A percentile compares a stretch with the other conserved stretches of the same genome.
phyloP scores from a whole-genome alignment of 2,888 invertebrate species.

The Lepas anatifera region DNA sequence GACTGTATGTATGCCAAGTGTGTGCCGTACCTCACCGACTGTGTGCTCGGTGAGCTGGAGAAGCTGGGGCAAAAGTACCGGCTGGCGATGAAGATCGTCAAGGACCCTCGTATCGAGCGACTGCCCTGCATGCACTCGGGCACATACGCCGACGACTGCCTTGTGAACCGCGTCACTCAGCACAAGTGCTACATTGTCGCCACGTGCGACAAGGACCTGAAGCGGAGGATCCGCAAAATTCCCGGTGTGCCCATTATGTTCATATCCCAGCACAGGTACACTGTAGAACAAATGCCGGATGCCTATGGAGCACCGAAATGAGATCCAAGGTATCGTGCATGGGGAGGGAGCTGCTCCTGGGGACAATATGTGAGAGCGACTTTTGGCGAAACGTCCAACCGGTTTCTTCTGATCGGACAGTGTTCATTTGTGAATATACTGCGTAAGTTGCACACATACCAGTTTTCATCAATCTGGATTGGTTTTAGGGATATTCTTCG shows the following conservation, averaged over 20 bases:
- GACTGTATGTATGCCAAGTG: constrained; percentile 95
- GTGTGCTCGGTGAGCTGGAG: constrained; percentile 93
- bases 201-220: constrained; percentile 95
- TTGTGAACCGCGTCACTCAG: constrained; percentile 85
- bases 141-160: constrained; percentile 97
- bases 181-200: constrained; percentile 99
- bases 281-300: constrained; percentile 98
- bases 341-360: too few species aligned
- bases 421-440: too few species aligned
- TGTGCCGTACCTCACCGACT: constrained; percentile 95
- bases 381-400: too few species aligned
- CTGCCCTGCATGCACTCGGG: constrained; percentile 91
- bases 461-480: too few species aligned
- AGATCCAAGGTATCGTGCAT: too few species aligned
- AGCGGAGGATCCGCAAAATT: constrained; percentile 87
- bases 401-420: too few species aligned
- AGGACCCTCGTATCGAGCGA: constrained; percentile 86
- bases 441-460: too few species aligned
- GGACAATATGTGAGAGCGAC: too few species aligned
- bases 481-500: too few species aligned
- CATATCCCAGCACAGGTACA: constrained; percentile 70
- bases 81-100: constrained; percentile 84
- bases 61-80: constrained; percentile 91
- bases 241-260: constrained; percentile 99
- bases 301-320: constrained; percentile 85